Base-by-base conservation (phyloP, 2,113 vertebrate species). In the Psammodynastes pulverulentus region DNA sequence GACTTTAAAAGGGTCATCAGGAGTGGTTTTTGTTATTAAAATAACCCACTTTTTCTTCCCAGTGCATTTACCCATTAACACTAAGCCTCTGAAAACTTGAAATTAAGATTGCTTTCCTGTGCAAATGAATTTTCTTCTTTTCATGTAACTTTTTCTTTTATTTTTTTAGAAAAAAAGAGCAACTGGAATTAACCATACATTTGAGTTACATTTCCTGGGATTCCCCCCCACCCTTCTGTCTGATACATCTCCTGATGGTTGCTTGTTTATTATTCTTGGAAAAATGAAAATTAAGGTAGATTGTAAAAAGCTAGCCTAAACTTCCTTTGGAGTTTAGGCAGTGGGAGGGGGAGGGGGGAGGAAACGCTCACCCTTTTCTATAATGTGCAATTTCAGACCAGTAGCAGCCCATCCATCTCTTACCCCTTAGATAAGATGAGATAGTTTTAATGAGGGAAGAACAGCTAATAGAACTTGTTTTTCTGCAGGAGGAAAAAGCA, bases 1-100 rank as follows among this genome's bases (percentile, higher is more conserved):
- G 86, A 91, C 94, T 95, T 93, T 95, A 94, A 96, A 96, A 96
- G 92, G 92, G 92, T 86, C 93, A 8, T 6, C 10, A 86, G 94
- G 93, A 79, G 72, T 79, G 17, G 95, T 92, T 94, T 95, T 94
- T 93, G 93, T 93, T 86, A 0, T 54, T 2, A 84, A 92, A 95
- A 95, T 91, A 51, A 21, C 7, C 34, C 56, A 87, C 48, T 21
- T n/a, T 23, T 51, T 34, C 46, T 19, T 43, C 58, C 86, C 58
- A 79, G 17, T 45, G 49, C 13, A 67, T 26, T 87, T 62, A 79
- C 46, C 56, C 52, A 49, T 58, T 92, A 93, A 91, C 88, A 43
- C 79, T 45, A 34, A 95, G 58, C 89, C 93, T 96, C 92, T 94
- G 95, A 95, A 95, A 96, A 89, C 87, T 8, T 1, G 84, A 89